A percentile compares a stretch with the other conserved stretches of the same genome.
These are phyloP conservation scores for Onthophagus sagittarius DNA, from an alignment of 2,888 invertebrate species.

Conservation along the genomic window DNA sequence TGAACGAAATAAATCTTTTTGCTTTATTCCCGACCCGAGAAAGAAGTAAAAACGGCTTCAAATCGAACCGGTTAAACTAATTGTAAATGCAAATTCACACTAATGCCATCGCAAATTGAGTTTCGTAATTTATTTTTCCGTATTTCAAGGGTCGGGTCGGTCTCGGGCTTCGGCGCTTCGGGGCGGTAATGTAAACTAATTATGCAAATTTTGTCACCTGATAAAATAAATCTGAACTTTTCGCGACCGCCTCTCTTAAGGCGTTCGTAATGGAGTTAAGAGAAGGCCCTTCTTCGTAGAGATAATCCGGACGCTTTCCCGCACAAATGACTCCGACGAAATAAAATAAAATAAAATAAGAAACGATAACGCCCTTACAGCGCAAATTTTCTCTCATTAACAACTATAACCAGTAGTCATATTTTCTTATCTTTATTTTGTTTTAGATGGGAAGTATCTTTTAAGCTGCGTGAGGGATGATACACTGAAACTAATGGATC, in stretches of 20 bases:
- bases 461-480: slow-evolving; percentile 93
- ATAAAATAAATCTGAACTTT: slow-evolving; percentile 38
- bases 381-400: slow-evolving; percentile 10
- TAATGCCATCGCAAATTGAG: slow-evolving; percentile 17
- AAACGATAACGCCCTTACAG: slow-evolving; percentile 5
- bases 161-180: neutral
- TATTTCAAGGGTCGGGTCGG: neutral
- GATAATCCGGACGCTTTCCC: neutral
- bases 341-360: neutral
- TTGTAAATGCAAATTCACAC: slow-evolving; percentile 38
- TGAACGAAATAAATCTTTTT: too few relatives aligned
- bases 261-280: slow-evolving; percentile 10
- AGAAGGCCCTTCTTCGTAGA: neutral
- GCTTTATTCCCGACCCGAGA: neutral
- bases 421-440: slow-evolving; percentile 17
- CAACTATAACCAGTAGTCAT: neutral
- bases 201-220: slow-evolving; percentile 41
- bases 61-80: slow-evolving; percentile 32
- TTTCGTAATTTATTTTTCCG: slow-evolving; percentile 12
- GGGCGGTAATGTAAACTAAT: slow-evolving; percentile 36
- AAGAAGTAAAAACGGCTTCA: slow-evolving; percentile 9
- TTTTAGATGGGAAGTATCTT: slow-evolving; percentile 81
- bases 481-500: slow-evolving; percentile 88
- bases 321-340: neutral
- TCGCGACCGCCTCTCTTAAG: slow-evolving; percentile 25